Conservation (phyloP, 2,113 vertebrate genomes). For the Stegostoma tigrinum region DNA sequence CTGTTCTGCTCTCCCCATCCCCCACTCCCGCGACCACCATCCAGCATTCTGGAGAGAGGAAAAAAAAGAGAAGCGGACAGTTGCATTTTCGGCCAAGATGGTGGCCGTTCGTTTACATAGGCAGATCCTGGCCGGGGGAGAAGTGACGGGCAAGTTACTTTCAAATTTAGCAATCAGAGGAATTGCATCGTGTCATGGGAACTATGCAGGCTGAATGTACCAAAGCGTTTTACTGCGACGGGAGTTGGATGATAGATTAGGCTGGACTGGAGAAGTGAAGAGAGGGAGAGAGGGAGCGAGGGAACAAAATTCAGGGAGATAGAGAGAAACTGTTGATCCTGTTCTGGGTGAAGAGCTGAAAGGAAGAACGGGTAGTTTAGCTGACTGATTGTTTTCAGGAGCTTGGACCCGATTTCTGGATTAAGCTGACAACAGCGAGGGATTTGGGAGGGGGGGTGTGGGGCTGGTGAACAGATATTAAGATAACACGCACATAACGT, state of each 20-base stretch:
- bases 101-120: neutral
- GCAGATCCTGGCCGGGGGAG: neutral
- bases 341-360: neutral
- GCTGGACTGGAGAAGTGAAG: neutral
- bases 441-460: too few species aligned
- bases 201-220: neutral
- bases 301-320: neutral
- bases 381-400: neutral
- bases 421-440: too few species aligned
- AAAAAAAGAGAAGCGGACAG: neutral
- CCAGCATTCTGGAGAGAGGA: neutral
- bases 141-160: neutral
- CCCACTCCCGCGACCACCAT: neutral
- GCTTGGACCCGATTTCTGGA: neutral
- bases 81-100: conserved; percentile 25
- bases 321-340: neutral
- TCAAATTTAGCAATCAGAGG: neutral
- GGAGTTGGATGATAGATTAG: neutral
- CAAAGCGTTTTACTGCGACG: neutral
- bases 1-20: neutral
- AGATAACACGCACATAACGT: too few species aligned
- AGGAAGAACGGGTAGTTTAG: neutral
- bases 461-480: neutral
- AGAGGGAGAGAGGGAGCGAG: neutral
- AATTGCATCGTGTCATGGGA: neutral